Evolutionary conservation across 2,888 invertebrate genomes (phyloP).

Genomic region (Agrotis exclamationis): DNA sequence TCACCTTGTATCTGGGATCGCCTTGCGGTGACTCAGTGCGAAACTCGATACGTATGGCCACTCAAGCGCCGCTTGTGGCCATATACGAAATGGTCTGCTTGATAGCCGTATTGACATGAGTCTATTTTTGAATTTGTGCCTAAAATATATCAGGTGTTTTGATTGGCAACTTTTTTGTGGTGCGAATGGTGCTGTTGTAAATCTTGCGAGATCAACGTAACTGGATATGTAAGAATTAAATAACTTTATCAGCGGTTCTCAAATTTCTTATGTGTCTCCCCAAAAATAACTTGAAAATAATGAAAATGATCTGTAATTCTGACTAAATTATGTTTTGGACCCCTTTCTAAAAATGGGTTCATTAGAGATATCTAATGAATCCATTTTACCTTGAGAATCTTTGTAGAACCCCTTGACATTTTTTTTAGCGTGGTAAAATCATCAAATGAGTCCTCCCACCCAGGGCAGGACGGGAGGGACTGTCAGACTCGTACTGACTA

Average conservation of each 20-base stretch:
- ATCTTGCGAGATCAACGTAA: constrained; percentile 16
- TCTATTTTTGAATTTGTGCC: constrained; percentile 40
- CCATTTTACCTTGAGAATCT: not conserved
- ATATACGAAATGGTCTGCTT: constrained; percentile 43
- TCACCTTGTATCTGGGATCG: constrained; percentile 80
- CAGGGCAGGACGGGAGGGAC: too few species aligned
- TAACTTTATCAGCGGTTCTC: not conserved
- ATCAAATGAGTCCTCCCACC: too few species aligned
- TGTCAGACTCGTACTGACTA: too few species aligned
- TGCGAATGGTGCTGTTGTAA: constrained; percentile 14
- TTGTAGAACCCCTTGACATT: too few species aligned
- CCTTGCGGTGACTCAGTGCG: constrained; percentile 79
- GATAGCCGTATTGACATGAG: constrained; percentile 45
- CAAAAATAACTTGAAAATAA: not conserved
- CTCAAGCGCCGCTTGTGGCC: constrained; percentile 63
- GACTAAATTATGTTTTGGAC: too few species aligned
- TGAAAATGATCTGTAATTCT: too few species aligned
- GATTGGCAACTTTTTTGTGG: constrained; percentile 8
- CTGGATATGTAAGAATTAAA: not conserved
- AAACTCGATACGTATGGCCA: constrained; percentile 67
- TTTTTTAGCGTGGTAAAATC: too few species aligned
- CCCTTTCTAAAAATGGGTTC: too few species aligned
- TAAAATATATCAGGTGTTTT: constrained; percentile 32
- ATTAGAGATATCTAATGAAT: too few species aligned
- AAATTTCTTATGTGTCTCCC: not conserved